Percentiles rank a stretch among this genome's conserved stretches.
Evolutionary conservation across 92 coral and sea anemone species (phyloP).

Genomic region (Pocillopora meandrina): DNA sequence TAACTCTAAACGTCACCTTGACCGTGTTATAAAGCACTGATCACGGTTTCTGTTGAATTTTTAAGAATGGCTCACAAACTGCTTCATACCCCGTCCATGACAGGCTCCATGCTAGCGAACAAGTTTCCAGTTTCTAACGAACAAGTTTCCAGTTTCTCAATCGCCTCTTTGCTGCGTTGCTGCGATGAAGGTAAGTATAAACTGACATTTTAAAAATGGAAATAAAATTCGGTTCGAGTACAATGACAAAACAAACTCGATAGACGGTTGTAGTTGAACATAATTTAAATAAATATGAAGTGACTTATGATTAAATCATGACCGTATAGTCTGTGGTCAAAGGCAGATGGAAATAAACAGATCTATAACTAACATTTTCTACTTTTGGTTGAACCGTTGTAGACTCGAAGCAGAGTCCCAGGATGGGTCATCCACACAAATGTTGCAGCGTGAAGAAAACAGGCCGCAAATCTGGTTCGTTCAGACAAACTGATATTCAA

Average conservation of each 20-base stretch:
- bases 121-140: too few species aligned
- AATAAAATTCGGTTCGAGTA: background rate
- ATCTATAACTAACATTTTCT: background rate
- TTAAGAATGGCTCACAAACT: slow-evolving; percentile 11
- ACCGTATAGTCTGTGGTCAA: background rate
- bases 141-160: background rate
- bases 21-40: background rate
- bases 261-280: slow-evolving; percentile 12
- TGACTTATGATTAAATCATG: slow-evolving; percentile 11
- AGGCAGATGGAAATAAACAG: background rate
- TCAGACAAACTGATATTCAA: background rate
- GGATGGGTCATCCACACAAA: background rate
- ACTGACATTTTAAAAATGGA: background rate
- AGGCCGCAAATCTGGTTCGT: background rate
- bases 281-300: background rate
- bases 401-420: background rate
- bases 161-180: background rate
- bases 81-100: background rate
- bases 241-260: background rate
- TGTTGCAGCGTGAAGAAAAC: background rate
- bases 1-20: slow-evolving; percentile 14
- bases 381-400: background rate
- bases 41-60: slow-evolving; percentile 12
- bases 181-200: background rate
- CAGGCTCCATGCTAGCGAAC: background rate